Evolutionary conservation across 2,113 vertebrate species (phyloP).

Genomic region (Emydura subglobosa): DNA sequence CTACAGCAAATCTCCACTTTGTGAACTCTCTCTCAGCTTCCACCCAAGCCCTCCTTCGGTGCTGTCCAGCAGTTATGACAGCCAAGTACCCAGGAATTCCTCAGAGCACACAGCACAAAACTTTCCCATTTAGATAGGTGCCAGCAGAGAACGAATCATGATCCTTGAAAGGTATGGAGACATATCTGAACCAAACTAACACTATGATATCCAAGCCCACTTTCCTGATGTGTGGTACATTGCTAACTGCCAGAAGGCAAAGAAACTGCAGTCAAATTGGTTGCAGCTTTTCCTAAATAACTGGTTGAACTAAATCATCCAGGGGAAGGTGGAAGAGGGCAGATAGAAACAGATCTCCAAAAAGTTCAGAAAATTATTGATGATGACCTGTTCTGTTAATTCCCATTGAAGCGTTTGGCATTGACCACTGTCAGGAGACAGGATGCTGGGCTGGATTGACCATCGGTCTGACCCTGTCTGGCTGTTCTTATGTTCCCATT

Average conservation of each 20-base stretch:
- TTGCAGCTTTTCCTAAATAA: neutral
- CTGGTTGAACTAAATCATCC: neutral
- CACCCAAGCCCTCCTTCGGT: too few relatives aligned
- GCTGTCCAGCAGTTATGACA: neutral
- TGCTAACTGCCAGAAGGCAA: neutral
- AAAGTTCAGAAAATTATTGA: neutral
- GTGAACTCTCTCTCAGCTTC: neutral
- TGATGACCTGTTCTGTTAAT: too few relatives aligned
- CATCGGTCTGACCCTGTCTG: too few relatives aligned
- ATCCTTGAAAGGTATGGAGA: neutral
- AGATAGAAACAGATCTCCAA: neutral
- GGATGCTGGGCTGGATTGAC: too few relatives aligned
- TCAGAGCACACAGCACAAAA: neutral
- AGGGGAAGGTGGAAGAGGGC: neutral
- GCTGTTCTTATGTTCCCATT: neutral
- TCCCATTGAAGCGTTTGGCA: too few relatives aligned
- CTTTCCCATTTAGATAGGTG: neutral
- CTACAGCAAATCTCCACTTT: neutral
- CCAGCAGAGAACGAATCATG: neutral
- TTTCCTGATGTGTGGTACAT: neutral
- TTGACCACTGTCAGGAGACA: too few relatives aligned
- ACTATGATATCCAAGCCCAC: neutral
- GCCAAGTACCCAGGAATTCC: neutral
- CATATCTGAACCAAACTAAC: neutral
- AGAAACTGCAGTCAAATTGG: neutral